Base-by-base conservation (phyloP, 2,113 vertebrate species). In the Psilopogon haemacephalus region DNA sequence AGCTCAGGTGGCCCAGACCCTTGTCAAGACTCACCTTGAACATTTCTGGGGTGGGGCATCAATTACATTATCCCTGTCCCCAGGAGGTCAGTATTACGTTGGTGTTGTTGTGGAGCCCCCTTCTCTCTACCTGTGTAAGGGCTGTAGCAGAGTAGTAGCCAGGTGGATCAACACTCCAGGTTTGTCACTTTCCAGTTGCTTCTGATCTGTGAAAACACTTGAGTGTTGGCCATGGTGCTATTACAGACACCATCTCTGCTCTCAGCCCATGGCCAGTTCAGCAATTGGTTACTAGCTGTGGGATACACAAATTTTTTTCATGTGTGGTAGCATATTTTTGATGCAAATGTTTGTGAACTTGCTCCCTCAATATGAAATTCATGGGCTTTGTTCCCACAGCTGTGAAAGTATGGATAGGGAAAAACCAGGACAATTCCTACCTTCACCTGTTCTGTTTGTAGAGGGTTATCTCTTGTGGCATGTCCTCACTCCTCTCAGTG, bases 251-350 rank as follows among this genome's bases (percentile, higher is more conserved):
- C 2, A 28, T 11, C 30, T 70, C 32, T 21, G 3, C 8, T 20
- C 73, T 62, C n/a, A 52, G 21, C 11, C 4, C 8, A 73, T 0
- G 0, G 5, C 3, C 2, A 1, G 20, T 28, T 81, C 1, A 1
- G 38, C 32, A 1, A 1, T 3, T 65, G 20, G 9, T 30, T 37
- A 16, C 4, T 1, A 3, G 2, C 26, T 63, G 30, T 26, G 13
- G 4, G 19, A 27, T 7, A 38, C 6, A 30, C 7, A 46, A n/a
- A 16, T 9, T n/a, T 35, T 46, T 54, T 20, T 12, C 13, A 86
- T 77, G 70, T 19, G 30, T 1, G 0, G 27, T 8, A 78, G 17
- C 0, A 0, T 42, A 12, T 46, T 82, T 71, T 52, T 75, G 44
- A 38, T 26, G 44, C 5, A 65, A 72, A 80, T 17, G 2, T 20